Evolutionary conservation across 2,113 vertebrate genomes (phyloP), one percentile per base, ranked within the genome.

Genomic region (Murina feae): DNA sequence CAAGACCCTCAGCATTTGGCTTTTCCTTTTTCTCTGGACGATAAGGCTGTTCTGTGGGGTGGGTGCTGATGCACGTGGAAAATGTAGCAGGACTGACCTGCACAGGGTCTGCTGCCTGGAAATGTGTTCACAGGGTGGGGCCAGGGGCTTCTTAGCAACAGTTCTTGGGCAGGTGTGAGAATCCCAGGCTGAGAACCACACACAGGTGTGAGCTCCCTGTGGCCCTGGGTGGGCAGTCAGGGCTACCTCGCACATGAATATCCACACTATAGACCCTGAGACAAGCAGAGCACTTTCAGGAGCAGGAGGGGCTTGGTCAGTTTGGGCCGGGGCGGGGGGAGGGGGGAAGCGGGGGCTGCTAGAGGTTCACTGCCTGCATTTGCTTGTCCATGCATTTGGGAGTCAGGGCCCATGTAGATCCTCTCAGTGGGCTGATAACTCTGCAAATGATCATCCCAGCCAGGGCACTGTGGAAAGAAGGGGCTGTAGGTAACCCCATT

Each of bases 181-280:
- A 58, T 58, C 55, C 55, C 21, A 58, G 55, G 21, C 55, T 25
- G 9, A 58, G 21, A 58, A 58, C 55, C 55, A 58, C 9, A 58
- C 8, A 10, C 44, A 9, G 10, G 44, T 44, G 44, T 44, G 44
- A 44, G 9, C n/a, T 51, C 8, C 18, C 10, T 18, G 18, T 58
- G 55, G 20, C 25, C 53, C 69, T 35, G 32, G 58, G 11, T 30
- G 21, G 35, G 25, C 47, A 13, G 63, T 35, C 37, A 23, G 74
- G 28, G 28, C 35, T 20, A 9, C 47, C n/a, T 10, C 0, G 10
- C 20, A 20, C 51, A 1, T 0, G 5, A 11, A 8, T 1, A 2
- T 25, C 28, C 12, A 1, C 28, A 14, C 49, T n/a, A 0, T 23
- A 58, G 30, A 11, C 8, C 4, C 35, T 13, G 58, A 6, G 42